Conservation (phyloP, 2,113 vertebrate genomes). For the Urocolius indicus region DNA sequence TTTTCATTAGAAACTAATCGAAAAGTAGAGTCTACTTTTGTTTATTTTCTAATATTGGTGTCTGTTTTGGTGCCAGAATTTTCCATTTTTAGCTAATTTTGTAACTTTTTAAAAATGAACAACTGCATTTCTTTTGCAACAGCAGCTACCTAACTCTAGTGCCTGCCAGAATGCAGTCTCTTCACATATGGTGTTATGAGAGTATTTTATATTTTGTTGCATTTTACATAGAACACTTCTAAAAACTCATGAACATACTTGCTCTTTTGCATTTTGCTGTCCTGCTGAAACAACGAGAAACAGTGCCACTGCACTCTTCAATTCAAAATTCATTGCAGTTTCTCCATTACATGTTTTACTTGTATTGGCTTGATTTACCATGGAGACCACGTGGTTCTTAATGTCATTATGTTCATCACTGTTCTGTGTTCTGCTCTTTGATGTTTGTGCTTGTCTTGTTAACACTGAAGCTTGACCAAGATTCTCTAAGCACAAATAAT, state of each 20-base stretch:
- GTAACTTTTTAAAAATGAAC: not conserved
- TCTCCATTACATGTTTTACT: slow-evolving; percentile 24
- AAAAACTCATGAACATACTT: not conserved
- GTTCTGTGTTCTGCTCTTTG: not conserved
- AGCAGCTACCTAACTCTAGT: not conserved
- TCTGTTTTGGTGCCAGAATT: not conserved
- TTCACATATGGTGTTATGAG: not conserved
- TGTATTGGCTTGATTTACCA: not conserved
- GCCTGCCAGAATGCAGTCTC: not conserved
- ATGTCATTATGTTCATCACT: not conserved
- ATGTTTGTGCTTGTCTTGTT: not conserved
- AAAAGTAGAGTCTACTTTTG: not conserved
- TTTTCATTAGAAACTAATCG: not conserved
- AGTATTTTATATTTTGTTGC: not conserved
- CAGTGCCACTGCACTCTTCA: not conserved
- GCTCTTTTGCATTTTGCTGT: not conserved
- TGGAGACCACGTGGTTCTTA: slow-evolving; percentile 17
- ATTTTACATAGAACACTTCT: not conserved
- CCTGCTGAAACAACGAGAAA: not conserved
- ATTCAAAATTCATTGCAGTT: not conserved
- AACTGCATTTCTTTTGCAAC: not conserved
- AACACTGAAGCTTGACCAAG: slow-evolving; percentile 13
- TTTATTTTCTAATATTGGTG: not conserved
- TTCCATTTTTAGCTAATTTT: not conserved
- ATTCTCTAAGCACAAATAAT: not conserved